phyloP scores from a whole-genome alignment of 2,113 vertebrate species.

The Tetraodon nigroviridis region DNA sequence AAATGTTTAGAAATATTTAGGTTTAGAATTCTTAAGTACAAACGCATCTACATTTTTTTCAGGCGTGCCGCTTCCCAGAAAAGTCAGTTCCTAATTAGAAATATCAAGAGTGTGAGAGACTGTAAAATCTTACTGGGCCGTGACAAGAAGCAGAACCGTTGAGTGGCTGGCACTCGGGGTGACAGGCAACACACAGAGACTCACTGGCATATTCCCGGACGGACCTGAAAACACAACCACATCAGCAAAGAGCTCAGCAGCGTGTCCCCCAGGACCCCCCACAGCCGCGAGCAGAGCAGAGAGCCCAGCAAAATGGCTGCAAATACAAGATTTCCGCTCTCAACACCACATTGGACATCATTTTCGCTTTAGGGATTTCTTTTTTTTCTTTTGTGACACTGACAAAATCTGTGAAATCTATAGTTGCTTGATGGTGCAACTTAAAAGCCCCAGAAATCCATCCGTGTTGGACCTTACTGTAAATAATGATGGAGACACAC shows the following conservation, averaged over 20 bases:
- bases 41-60: too few species aligned
- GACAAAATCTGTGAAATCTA: too few species aligned
- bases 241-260: not conserved
- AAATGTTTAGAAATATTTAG: too few species aligned
- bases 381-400: too few species aligned
- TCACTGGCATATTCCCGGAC: conserved; percentile 78
- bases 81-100: not conserved
- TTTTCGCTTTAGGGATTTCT: too few species aligned
- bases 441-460: conserved; percentile 20
- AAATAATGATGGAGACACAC: not conserved
- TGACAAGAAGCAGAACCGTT: conserved; percentile 84
- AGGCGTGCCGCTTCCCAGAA: too few species aligned
- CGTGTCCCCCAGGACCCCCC: not conserved
- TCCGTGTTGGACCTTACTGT: not conserved
- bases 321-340: too few species aligned
- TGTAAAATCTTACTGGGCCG: conserved; percentile 78
- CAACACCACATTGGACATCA: too few species aligned
- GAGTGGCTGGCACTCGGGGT: conserved; percentile 85
- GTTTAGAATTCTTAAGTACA: too few species aligned
- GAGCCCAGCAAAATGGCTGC: too few species aligned
- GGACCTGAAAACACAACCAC: conserved; percentile 64
- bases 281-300: too few species aligned
- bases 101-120: not conserved
- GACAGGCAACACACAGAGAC: conserved; percentile 80
- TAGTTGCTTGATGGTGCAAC: conserved; percentile 4